Percentiles rank a stretch among this genome's conserved stretches.
Evolutionary conservation across 2,888 invertebrate species (phyloP).

Genomic region (Arctia plantaginis): DNA sequence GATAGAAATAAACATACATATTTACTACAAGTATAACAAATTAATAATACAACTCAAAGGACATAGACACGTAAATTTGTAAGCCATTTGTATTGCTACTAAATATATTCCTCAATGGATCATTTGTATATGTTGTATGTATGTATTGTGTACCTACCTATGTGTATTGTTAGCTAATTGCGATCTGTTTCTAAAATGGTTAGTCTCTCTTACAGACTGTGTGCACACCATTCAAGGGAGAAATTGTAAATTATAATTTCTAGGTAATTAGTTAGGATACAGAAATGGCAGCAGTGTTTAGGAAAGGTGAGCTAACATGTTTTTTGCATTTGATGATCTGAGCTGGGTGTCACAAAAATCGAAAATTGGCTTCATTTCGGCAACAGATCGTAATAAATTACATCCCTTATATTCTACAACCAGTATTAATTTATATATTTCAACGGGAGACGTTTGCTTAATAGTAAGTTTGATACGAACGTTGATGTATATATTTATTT

Average conservation of each 20-base stretch:
- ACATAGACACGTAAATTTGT: neutral
- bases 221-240: conserved; percentile 55
- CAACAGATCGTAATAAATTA: conserved; percentile 84
- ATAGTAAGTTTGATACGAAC: conserved; percentile 78
- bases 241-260: conserved; percentile 25
- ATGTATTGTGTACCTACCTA: conserved; percentile 54
- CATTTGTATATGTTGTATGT: conserved; percentile 58
- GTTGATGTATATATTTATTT: conserved; percentile 71
- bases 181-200: conserved; percentile 86
- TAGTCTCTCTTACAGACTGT: conserved; percentile 65
- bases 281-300: conserved; percentile 37
- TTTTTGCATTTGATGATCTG: conserved; percentile 75
- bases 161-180: conserved; percentile 68
- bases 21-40: neutral
- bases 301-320: conserved; percentile 43
- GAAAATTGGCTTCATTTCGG: conserved; percentile 84
- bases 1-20: no score
- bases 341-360: conserved; percentile 82
- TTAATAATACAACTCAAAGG: neutral
- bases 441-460: conserved; percentile 73
- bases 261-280: conserved; percentile 43
- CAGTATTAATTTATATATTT: conserved; percentile 67
- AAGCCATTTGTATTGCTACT: neutral
- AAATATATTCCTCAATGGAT: conserved; percentile 51
- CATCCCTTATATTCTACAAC: conserved; percentile 64